phyloP scores from a whole-genome alignment of 1,140 invertebrate genomes.

The Lerema accius region DNA sequence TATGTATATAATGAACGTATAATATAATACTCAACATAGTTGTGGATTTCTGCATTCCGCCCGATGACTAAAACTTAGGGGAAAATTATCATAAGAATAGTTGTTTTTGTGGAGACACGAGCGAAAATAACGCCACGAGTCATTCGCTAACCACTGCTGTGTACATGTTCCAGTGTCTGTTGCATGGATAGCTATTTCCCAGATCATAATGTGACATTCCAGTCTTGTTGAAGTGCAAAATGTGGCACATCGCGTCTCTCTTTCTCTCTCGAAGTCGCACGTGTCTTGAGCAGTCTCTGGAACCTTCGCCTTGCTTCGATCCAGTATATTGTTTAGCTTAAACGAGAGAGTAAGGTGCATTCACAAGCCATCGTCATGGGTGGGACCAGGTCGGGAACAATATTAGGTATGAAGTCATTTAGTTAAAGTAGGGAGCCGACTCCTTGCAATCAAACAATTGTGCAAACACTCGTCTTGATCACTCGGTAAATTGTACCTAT shows the following conservation, averaged over 20 bases:
- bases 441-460: slow-evolving; percentile 58
- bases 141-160: not conserved
- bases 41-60: slow-evolving; percentile 82
- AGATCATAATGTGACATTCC: slow-evolving; percentile 78
- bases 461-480: slow-evolving; percentile 53
- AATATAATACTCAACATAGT: slow-evolving; percentile 81
- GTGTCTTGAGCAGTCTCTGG: slow-evolving; percentile 3
- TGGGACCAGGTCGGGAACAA: slow-evolving; percentile 81
- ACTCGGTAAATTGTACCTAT: slow-evolving; percentile 48
- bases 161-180: slow-evolving; percentile 28
- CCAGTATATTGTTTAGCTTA: slow-evolving; percentile 11
- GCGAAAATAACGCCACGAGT: slow-evolving; percentile 28
- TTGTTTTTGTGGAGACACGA: slow-evolving; percentile 57
- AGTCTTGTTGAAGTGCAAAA: slow-evolving; percentile 77
- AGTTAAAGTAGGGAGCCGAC: slow-evolving; percentile 67
- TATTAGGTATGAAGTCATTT: slow-evolving; percentile 78
- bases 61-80: slow-evolving; percentile 77
- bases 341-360: slow-evolving; percentile 56
- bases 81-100: slow-evolving; percentile 70
- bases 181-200: slow-evolving; percentile 65
- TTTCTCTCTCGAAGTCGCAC: slow-evolving; percentile 35
- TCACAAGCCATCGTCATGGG: slow-evolving; percentile 79
- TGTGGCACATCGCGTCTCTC: slow-evolving; percentile 46
- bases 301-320: slow-evolving; percentile 2
- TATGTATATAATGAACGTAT: slow-evolving; percentile 77